Evolutionary conservation across 2,797 vertebrate genomes (phyloP), one percentile per base, ranked within the genome.

Genomic region (Borostomias antarcticus): DNA sequence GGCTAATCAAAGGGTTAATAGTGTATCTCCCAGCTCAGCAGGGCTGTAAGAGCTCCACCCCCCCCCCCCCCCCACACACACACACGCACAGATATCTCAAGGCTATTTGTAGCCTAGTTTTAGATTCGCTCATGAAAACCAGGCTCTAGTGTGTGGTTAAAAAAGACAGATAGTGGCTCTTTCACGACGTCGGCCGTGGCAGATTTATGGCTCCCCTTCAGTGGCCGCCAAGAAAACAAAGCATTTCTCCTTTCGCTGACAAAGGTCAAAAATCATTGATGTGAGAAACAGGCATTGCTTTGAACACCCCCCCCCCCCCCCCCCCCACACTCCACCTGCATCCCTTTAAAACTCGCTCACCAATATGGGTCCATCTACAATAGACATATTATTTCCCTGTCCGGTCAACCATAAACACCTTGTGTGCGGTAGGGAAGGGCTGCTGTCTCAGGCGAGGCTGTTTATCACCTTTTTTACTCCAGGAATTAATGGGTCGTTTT

Each of bases 221-320:
- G 0, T 54, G 57, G 66, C 32, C 17, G 29, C 26, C 47, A 50
- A 35, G 28, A 73, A 28, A 63, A 40, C 70, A 62, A 80, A 70
- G 72, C 47, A 58, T 68, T 58, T 75, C 62, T 64, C 64, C 32
- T 29, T 65, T 65, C 69, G 45, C 74, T 64, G 70, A 75, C 57
- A 71, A 75, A 75, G 68, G 66, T 83, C 82, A 72, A 64, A 60
- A 78, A 64, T 81, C 64, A 77, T 51, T 69, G 50, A 66, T 50
- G 35, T 66, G 58, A 67, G 40, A 68, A 77, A 63, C 66, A 73
- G 37, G 43, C 43, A 11, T 60, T 57, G 19, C 59, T 64, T 74
- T 58, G 76, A 82, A 73, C 56, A 61, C 64, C 40, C 6, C 17
- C 64, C 70, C 19, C 5, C 17, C 8, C 54, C 25, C 6, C 45